phyloP scores from a whole-genome alignment of 2,113 vertebrate genomes.

The Polyodon spathula region DNA sequence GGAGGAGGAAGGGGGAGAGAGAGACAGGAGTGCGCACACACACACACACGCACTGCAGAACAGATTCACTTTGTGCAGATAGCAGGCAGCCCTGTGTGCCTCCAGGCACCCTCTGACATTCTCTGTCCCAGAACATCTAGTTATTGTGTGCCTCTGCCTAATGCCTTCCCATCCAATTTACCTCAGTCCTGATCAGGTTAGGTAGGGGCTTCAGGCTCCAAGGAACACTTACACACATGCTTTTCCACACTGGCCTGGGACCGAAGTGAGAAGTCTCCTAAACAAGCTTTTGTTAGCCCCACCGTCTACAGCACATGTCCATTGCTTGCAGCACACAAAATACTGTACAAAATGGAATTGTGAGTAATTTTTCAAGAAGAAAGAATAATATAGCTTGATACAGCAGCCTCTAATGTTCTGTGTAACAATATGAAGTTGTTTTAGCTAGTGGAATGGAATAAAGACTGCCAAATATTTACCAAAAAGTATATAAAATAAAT shows the following conservation, averaged over 20 bases:
- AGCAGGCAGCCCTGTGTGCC: constrained; percentile 21
- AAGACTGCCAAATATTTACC: too few relatives aligned
- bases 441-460: too few relatives aligned
- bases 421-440: too few relatives aligned
- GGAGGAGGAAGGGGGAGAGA: background rate
- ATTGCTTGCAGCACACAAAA: too few relatives aligned
- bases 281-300: too few relatives aligned
- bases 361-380: too few relatives aligned
- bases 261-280: background rate
- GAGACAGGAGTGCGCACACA: background rate
- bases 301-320: too few relatives aligned
- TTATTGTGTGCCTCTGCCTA: constrained; percentile 1
- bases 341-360: too few relatives aligned
- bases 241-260: background rate
- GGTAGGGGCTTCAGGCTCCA: constrained; percentile 7
- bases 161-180: constrained; percentile 41
- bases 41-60: background rate
- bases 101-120: constrained; percentile 41
- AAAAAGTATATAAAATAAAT: too few relatives aligned
- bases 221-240: background rate
- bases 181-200: constrained; percentile 37
- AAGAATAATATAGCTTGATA: too few relatives aligned
- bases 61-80: background rate
- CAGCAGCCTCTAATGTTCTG: too few relatives aligned
- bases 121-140: constrained; percentile 2